phyloP scores from a whole-genome alignment of 2,888 invertebrate genomes.

The Meandrusa payeni region DNA sequence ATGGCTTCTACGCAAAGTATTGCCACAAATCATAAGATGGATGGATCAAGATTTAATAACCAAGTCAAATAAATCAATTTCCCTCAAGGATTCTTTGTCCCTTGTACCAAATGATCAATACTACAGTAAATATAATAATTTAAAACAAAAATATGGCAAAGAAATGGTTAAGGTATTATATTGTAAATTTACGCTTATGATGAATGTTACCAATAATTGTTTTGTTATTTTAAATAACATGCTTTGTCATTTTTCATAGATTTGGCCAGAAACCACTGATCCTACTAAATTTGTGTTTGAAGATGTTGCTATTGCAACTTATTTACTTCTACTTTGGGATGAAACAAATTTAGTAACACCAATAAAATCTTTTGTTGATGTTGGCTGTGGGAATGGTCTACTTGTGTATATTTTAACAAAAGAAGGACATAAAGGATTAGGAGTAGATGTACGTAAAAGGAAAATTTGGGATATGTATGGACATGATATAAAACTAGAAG shows the following conservation, averaged over 20 bases:
- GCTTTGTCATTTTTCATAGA: conserved; percentile 55
- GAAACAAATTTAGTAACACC: conserved; percentile 63
- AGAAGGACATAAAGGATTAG: conserved; percentile 91
- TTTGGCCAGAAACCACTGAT: conserved; percentile 96
- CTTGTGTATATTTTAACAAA: conserved; percentile 91
- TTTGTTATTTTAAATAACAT: not conserved
- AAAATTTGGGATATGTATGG: conserved; percentile 94
- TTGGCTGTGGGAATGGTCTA: conserved; percentile 99
- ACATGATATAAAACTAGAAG: conserved; percentile 82
- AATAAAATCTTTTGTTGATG: conserved; percentile 89
- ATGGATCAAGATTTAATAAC: conserved; percentile 57
- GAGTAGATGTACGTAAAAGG: conserved; percentile 91
- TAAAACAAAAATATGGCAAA: conserved; percentile 90
- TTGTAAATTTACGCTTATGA: too few species aligned
- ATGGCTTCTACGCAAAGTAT: conserved; percentile 81
- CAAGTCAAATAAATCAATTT: conserved; percentile 24
- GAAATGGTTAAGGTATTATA: conserved; percentile 83
- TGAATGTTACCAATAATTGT: too few species aligned
- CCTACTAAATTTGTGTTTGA: conserved; percentile 97
- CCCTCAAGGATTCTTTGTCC: conserved; percentile 80
- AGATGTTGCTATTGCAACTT: conserved; percentile 96
- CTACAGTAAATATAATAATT: conserved; percentile 83
- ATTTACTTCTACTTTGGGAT: conserved; percentile 91
- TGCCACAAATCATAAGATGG: conserved; percentile 84
- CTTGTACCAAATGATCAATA: conserved; percentile 86